These are phyloP conservation scores for Malurus melanocephalus DNA, from an alignment of 2,113 vertebrate species.

Conservation along the genomic window DNA sequence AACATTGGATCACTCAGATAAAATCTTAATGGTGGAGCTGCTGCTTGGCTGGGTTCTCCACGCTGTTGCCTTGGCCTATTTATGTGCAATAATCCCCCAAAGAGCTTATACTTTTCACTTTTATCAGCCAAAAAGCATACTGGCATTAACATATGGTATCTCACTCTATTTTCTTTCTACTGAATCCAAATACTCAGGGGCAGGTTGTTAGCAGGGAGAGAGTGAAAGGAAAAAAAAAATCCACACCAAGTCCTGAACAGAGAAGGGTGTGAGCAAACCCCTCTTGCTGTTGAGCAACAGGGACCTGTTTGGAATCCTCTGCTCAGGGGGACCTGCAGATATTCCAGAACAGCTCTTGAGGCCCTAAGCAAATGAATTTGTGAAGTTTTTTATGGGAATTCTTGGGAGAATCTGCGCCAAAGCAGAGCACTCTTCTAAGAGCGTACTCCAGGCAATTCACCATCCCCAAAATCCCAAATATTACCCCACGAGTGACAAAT, in stretches of 20 bases:
- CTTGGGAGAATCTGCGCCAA: background rate
- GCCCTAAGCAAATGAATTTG: background rate
- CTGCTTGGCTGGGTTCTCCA: background rate
- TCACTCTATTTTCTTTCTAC: background rate
- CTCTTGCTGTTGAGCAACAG: background rate
- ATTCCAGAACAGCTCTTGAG: background rate
- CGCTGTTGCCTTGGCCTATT: background rate
- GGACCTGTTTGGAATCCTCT: background rate
- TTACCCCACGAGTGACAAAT: background rate
- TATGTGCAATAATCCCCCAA: constrained; percentile 4
- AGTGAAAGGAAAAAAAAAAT: background rate
- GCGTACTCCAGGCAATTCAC: background rate
- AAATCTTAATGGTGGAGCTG: constrained; percentile 4
- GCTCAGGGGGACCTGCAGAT: background rate
- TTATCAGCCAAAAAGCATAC: constrained; percentile 29
- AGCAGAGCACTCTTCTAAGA: background rate
- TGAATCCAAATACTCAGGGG: constrained; percentile 25
- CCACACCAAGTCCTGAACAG: background rate
- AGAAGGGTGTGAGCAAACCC: background rate
- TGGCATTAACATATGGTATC: constrained; percentile 36
- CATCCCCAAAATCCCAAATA: background rate
- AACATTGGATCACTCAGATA: background rate
- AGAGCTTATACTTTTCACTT: constrained; percentile 27
- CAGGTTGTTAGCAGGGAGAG: background rate
- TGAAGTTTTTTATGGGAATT: background rate